These are phyloP conservation scores for Emydocephalus ijimae DNA, from an alignment of 2,113 vertebrate genomes.

Conservation along the genomic window DNA sequence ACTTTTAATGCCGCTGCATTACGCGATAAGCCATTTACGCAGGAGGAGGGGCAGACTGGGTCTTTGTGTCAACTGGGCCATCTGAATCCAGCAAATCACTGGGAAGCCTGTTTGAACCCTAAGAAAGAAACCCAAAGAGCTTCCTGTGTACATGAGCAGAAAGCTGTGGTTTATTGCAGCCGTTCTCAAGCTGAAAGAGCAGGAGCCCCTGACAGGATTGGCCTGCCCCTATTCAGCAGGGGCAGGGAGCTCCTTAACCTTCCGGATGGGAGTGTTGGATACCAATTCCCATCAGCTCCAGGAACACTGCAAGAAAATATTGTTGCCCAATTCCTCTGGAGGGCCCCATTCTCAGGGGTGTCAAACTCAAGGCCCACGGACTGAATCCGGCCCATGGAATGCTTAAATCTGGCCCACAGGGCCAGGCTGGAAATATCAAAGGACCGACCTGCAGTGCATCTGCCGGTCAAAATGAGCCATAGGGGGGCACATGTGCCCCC, in stretches of 20 bases:
- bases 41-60: not conserved
- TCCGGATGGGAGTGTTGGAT: not conserved
- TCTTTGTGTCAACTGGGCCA: not conserved
- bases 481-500: no score
- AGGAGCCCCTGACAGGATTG: not conserved
- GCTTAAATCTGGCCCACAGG: no score
- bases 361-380: no score
- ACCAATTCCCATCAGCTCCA: not conserved
- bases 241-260: not conserved
- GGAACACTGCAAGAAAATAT: not conserved
- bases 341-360: not conserved
- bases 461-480: no score
- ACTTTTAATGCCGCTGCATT: not conserved
- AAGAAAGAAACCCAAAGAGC: not conserved
- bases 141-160: not conserved
- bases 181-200: not conserved
- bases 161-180: not conserved
- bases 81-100: not conserved
- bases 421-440: no score
- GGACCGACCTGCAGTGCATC: no score
- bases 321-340: not conserved
- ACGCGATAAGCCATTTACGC: not conserved
- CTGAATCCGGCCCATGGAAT: no score
- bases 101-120: not conserved
- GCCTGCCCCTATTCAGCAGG: not conserved